Conservation (phyloP, 2,797 vertebrate genomes). For the Yasuhikotakia modesta region DNA sequence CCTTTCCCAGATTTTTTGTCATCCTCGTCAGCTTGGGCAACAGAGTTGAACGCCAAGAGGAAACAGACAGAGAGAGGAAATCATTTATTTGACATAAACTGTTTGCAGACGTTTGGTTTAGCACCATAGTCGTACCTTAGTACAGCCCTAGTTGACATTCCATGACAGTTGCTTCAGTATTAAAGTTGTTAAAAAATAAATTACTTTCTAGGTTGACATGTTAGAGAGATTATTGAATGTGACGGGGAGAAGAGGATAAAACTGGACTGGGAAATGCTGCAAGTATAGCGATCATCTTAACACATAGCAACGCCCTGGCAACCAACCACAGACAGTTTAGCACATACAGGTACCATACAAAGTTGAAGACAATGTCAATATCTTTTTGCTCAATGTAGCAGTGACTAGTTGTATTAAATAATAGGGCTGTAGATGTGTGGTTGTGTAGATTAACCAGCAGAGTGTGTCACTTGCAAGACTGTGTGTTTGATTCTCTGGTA, state of each 20-base stretch:
- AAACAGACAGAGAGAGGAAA: constrained; percentile 18
- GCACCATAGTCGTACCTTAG: neutral
- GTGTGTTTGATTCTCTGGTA: too few species aligned
- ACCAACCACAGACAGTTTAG: neutral
- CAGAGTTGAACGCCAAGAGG: constrained; percentile 41
- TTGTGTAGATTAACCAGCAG: neutral
- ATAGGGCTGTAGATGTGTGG: neutral
- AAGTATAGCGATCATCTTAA: neutral
- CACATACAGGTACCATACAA: neutral
- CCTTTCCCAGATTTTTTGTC: constrained; percentile 66
- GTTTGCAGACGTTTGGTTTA: constrained; percentile 24
- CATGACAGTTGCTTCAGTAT: constrained; percentile 16
- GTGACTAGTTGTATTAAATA: neutral
- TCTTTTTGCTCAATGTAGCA: neutral
- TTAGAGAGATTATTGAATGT: neutral
- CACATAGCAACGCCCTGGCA: neutral
- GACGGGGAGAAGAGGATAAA: neutral
- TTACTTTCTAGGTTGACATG: neutral
- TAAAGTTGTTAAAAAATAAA: neutral
- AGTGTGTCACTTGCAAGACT: too few species aligned
- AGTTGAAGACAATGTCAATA: neutral
- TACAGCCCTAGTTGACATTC: neutral
- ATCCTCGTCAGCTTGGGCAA: constrained; percentile 57
- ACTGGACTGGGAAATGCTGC: neutral
- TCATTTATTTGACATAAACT: constrained; percentile 30